Base-by-base conservation (phyloP, 1,140 invertebrate species). In the Pemphigus obesinymphae region DNA sequence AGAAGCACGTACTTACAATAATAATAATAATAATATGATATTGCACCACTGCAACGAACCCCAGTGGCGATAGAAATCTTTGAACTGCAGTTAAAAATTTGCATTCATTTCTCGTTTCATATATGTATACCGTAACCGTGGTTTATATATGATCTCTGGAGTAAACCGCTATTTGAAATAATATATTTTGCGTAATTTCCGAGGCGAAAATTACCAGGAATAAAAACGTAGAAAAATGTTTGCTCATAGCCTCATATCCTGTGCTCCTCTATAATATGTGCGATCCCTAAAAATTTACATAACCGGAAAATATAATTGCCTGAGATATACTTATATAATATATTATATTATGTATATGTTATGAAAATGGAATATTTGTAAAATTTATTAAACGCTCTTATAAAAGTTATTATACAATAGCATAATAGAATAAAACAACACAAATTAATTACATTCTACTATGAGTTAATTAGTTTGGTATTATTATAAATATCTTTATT, bases 41-140 rank as follows among this genome's bases (percentile, higher is more conserved):
- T 11, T 73, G 17, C 29, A 15, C 26, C 70, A 50, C 26, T n/a
- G n/a, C n/a, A n/a, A n/a, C n/a, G n/a, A n/a, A n/a, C n/a, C n/a
- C n/a, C 15, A 13, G 43, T 31, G 45, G 29, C 20, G 26, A 73
- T 73, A 50, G 45, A 13, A 73, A 73, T 73, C 43, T 73, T 73
- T 73, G 70, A 73, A 50, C 17, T 48, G 45, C 29, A 73, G 70
- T 73, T 73, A 73, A 73, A 50, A 73, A 73, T 73, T 73, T 73
- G 29, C 70, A 73, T 73, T 73, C 45, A 17, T 50, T 31, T 26
- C 70, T 73, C 26, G 26, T 23, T 34, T 50, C 45, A 50, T 73
- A 43, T n/a, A n/a, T n/a, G n/a, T n/a, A 26, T 70, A 70, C 8
- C 17, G 45, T 70, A 63, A 34, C 29, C 1, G 6, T 34, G 31